Conservation (phyloP, 2,113 vertebrate genomes). For the Anhinga anhinga region DNA sequence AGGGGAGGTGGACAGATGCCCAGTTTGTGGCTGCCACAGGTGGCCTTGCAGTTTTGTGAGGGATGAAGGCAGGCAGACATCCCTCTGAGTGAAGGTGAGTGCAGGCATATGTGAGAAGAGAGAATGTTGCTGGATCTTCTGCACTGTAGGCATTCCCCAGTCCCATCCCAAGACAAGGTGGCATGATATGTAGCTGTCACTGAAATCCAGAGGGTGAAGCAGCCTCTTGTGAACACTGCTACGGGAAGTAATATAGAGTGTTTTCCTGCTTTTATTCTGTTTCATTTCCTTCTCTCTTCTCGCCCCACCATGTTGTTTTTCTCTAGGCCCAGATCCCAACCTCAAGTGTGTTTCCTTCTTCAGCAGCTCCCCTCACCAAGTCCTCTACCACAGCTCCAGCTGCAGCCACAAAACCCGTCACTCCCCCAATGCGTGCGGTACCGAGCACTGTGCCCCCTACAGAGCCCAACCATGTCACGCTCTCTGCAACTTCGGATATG, state of each 20-base stretch:
- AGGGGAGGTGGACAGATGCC: background rate
- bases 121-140: background rate
- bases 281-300: background rate
- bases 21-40: background rate
- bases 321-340: constrained; percentile 64
- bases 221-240: background rate
- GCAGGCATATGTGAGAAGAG: background rate
- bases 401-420: background rate
- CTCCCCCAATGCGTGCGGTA: background rate
- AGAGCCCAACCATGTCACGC: constrained; percentile 15
- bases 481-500: background rate
- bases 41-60: background rate
- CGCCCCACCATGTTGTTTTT: background rate
- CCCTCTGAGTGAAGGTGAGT: background rate
- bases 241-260: background rate
- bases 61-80: background rate
- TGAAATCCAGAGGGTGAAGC: background rate
- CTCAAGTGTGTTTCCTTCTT: constrained; percentile 54
- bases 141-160: background rate
- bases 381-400: constrained; percentile 14
- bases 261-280: background rate
- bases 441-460: constrained; percentile 33
- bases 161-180: background rate
- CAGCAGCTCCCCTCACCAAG: constrained; percentile 59
- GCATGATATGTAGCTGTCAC: background rate